Evolutionary conservation across 2,797 vertebrate genomes (phyloP).

Genomic region (Amblyopsis hoosieri): DNA sequence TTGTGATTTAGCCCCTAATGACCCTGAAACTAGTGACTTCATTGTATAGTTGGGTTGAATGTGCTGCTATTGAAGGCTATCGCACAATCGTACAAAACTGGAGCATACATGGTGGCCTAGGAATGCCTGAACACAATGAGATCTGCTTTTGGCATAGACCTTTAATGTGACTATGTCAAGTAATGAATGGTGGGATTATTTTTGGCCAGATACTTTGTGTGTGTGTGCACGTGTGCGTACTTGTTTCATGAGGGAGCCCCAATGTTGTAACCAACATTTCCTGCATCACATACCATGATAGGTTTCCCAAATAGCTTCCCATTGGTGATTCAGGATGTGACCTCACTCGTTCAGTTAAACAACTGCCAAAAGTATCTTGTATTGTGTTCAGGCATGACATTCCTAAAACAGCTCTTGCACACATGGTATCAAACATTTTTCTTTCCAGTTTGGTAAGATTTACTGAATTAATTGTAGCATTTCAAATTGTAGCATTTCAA

Average conservation of each 20-base stretch:
- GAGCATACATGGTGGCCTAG: conserved; percentile 9
- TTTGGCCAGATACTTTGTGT: not conserved
- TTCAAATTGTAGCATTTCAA: too few species aligned
- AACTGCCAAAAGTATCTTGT: not conserved
- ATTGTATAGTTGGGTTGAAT: conserved; percentile 3
- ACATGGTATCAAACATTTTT: conserved; percentile 18
- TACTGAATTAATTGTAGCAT: too few species aligned
- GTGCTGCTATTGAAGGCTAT: conserved; percentile 3
- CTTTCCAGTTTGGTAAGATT: too few species aligned
- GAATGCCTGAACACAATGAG: conserved; percentile 23
- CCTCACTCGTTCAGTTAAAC: conserved; percentile 4
- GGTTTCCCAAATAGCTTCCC: conserved; percentile 12
- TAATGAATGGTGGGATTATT: not conserved
- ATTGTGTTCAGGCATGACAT: not conserved
- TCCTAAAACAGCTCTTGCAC: not conserved
- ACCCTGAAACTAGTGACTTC: conserved; percentile 11
- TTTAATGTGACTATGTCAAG: not conserved
- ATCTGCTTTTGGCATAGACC: not conserved
- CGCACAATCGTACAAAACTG: conserved; percentile 3
- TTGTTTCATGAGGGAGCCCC: conserved; percentile 8
- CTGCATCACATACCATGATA: conserved; percentile 32
- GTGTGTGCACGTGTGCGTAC: conserved; percentile 19
- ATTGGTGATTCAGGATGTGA: conserved; percentile 29
- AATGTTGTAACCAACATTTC: conserved; percentile 24
- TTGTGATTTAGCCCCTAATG: conserved; percentile 6